Conservation (phyloP, 1,140 invertebrate species). For the Portunus trituberculatus region DNA sequence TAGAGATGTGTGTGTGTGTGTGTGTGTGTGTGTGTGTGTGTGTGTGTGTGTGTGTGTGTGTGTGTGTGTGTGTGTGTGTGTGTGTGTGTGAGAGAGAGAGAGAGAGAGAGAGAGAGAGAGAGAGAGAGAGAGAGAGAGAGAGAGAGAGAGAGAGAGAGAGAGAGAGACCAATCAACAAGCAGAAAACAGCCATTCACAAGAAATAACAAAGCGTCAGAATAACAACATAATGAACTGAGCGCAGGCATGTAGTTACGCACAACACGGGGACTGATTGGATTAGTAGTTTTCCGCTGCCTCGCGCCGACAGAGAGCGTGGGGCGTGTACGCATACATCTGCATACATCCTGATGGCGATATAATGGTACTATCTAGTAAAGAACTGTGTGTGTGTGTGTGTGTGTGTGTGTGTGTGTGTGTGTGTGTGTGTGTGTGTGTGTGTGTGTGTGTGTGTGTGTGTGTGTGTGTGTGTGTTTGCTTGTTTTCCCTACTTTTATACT, state of each 20-base stretch:
- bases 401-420: slow-evolving; percentile 10
- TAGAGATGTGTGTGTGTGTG: background rate
- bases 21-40: background rate
- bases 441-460: no score
- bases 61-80: background rate
- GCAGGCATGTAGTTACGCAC: background rate
- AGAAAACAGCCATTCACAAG: background rate
- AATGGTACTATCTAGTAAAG: background rate
- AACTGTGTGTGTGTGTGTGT: background rate
- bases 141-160: no score
- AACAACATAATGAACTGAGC: background rate
- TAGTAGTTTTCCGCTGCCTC: background rate
- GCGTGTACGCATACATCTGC: slow-evolving; percentile 3
- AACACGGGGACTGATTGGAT: background rate
- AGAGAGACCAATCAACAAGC: background rate
- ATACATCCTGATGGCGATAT: background rate
- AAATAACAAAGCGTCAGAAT: background rate
- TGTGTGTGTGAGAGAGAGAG: background rate
- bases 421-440: background rate
- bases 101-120: no score
- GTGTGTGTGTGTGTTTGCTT: no score
- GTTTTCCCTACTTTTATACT: no score
- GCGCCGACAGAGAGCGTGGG: background rate
- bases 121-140: no score
- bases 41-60: background rate